Percentiles rank a stretch among this genome's conserved stretches.
Conservation (phyloP, 2,888 invertebrate species). For the Dendrolimus pini region DNA sequence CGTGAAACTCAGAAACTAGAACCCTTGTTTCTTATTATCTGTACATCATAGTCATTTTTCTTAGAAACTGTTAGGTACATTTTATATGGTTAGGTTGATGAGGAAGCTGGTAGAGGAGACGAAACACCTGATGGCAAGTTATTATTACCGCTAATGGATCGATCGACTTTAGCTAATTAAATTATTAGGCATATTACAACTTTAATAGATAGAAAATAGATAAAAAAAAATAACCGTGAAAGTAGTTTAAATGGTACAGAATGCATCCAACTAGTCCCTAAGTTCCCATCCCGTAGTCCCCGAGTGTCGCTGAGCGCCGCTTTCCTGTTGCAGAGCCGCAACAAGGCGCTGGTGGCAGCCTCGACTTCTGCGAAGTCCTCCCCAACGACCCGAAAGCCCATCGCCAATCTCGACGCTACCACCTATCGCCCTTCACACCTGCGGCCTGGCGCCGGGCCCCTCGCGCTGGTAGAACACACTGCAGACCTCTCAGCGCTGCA, state of each 20-base stretch:
- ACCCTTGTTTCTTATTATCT: too few relatives aligned
- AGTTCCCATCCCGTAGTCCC: slow-evolving; percentile 21
- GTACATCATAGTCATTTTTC: too few relatives aligned
- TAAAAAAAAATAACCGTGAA: too few relatives aligned
- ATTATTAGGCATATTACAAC: too few relatives aligned
- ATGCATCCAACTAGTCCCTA: slow-evolving; percentile 8
- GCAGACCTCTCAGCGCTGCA: slow-evolving; percentile 44
- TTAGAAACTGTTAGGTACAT: too few relatives aligned
- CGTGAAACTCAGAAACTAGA: too few relatives aligned
- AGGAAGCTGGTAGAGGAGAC: too few relatives aligned
- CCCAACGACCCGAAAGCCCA: slow-evolving; percentile 14
- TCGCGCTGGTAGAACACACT: slow-evolving; percentile 27
- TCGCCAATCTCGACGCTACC: slow-evolving; percentile 43
- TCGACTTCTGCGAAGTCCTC: slow-evolving; percentile 12
- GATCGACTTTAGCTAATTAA: too few relatives aligned
- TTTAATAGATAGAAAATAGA: too few relatives aligned
- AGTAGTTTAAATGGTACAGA: background rate
- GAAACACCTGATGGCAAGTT: too few relatives aligned
- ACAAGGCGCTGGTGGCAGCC: slow-evolving; percentile 50
- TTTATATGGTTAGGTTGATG: too few relatives aligned
- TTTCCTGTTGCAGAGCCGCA: slow-evolving; percentile 74
- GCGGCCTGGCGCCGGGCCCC: slow-evolving; percentile 39
- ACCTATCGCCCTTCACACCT: slow-evolving; percentile 54
- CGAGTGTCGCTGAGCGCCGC: slow-evolving; percentile 45
- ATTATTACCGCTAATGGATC: too few relatives aligned